Conservation (phyloP, 2,888 invertebrate species). For the Acrobasis repandana region DNA sequence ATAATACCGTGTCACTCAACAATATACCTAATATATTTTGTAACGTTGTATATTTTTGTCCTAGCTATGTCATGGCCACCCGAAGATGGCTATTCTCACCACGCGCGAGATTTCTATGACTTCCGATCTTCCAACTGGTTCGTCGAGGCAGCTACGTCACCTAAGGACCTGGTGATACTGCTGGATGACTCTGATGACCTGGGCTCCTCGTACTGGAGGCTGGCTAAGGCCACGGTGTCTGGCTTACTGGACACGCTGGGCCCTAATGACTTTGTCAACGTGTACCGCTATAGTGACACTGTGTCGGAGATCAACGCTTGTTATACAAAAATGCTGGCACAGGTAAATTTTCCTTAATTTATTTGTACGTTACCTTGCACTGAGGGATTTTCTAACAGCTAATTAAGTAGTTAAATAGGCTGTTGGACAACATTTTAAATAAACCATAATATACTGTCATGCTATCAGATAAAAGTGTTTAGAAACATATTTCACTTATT, state of each 20-base stretch:
- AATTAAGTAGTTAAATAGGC: too few relatives aligned
- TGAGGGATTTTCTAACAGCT: too few relatives aligned
- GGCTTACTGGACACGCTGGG: conserved; percentile 96
- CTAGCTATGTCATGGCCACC: conserved; percentile 93
- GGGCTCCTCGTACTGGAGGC: conserved; percentile 90
- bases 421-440: too few relatives aligned
- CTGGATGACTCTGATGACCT: conserved; percentile 96
- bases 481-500: too few relatives aligned
- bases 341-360: conserved; percentile 76
- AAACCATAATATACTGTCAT: too few relatives aligned
- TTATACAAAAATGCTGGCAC: conserved; percentile 94
- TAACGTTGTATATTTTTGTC: conserved; percentile 1
- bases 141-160: conserved; percentile 97
- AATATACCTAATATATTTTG: too few relatives aligned
- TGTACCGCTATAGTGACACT: conserved; percentile 93
- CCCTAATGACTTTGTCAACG: conserved; percentile 98
- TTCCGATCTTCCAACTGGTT: conserved; percentile 98
- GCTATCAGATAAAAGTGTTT: too few relatives aligned
- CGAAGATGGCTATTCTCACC: conserved; percentile 89
- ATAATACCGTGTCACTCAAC: too few relatives aligned
- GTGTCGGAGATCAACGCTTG: conserved; percentile 94
- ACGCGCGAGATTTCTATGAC: conserved; percentile 94
- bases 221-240: conserved; percentile 94
- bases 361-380: too few relatives aligned
- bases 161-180: conserved; percentile 97